These are phyloP conservation scores for Bombus turneri DNA, from an alignment of 1,140 invertebrate genomes.

Conservation along the genomic window DNA sequence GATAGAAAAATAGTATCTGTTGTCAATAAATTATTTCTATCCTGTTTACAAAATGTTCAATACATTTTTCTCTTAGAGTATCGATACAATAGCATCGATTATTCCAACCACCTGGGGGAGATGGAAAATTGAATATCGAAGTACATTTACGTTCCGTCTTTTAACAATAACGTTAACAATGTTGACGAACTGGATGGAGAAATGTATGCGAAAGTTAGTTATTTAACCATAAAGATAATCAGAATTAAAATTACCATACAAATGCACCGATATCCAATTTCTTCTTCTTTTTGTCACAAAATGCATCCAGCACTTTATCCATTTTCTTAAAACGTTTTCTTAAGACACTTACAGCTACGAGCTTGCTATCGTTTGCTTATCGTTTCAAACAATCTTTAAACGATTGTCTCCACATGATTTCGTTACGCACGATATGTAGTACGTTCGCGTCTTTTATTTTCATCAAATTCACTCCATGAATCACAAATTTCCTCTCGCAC, in stretches of 20 bases:
- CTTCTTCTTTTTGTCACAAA: not conserved
- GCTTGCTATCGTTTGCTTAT: not conserved
- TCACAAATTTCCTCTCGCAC: not conserved
- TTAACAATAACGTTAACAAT: not conserved
- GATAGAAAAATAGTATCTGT: constrained; percentile 40
- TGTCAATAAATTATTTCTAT: not conserved
- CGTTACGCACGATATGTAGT: no score
- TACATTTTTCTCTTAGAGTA: not conserved
- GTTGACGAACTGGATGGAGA: not conserved
- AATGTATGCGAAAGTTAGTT: not conserved
- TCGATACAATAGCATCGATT: no score
- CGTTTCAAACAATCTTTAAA: not conserved
- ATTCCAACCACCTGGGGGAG: not conserved
- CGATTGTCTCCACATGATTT: not conserved
- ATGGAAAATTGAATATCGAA: not conserved
- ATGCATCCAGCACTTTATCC: no score
- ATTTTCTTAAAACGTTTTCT: no score
- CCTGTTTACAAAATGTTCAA: not conserved
- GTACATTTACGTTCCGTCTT: not conserved
- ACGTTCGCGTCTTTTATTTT: constrained; percentile 4
- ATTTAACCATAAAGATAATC: not conserved
- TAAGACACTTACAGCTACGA: no score
- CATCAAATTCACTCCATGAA: no score
- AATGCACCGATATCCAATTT: not conserved
- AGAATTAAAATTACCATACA: not conserved